These are phyloP conservation scores for Poeciliopsis presidionis DNA, from an alignment of 2,797 vertebrate species.

Conservation along the genomic window DNA sequence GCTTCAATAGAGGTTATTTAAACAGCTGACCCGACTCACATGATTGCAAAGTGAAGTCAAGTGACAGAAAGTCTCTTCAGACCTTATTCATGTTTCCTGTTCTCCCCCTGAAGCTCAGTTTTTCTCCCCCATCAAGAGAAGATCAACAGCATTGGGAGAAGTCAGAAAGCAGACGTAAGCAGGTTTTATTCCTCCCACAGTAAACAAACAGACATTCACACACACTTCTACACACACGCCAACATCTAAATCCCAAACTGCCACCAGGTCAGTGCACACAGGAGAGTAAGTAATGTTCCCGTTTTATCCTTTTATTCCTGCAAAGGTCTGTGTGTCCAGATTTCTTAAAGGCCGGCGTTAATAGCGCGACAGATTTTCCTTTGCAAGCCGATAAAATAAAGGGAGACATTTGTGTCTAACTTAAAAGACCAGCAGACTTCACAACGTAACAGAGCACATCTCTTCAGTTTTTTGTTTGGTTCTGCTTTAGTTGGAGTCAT, in stretches of 20 bases:
- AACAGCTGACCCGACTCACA: slow-evolving; percentile 7
- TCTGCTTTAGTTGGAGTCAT: slow-evolving; percentile 10
- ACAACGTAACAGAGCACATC: slow-evolving; percentile 14
- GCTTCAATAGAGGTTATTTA: slow-evolving; percentile 7
- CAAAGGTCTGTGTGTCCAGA: slow-evolving; percentile 4
- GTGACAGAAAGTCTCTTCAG: slow-evolving; percentile 9
- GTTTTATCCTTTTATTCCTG: slow-evolving; percentile 30
- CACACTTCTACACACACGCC: slow-evolving; percentile 6
- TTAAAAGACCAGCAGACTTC: slow-evolving; percentile 10
- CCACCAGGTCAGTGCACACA: slow-evolving; percentile 41
- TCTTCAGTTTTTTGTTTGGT: slow-evolving; percentile 8
- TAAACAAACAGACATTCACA: slow-evolving; percentile 5
- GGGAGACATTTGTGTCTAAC: background rate
- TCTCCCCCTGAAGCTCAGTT: background rate
- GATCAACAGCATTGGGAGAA: slow-evolving; percentile 15
- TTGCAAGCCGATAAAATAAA: slow-evolving; percentile 11
- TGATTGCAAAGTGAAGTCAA: slow-evolving; percentile 11
- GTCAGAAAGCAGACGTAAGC: slow-evolving; percentile 37
- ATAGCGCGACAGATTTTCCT: slow-evolving; percentile 2
- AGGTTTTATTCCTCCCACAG: slow-evolving; percentile 31
- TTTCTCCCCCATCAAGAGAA: slow-evolving; percentile 39
- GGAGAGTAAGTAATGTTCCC: slow-evolving; percentile 49
- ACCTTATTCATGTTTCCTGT: slow-evolving; percentile 10
- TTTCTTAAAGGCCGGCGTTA: slow-evolving; percentile 35
- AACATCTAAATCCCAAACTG: slow-evolving; percentile 31